Evolutionary conservation across 2,888 invertebrate species (phyloP), one percentile per base, ranked within the genome.

Genomic region (Orthonevra nobilis): DNA sequence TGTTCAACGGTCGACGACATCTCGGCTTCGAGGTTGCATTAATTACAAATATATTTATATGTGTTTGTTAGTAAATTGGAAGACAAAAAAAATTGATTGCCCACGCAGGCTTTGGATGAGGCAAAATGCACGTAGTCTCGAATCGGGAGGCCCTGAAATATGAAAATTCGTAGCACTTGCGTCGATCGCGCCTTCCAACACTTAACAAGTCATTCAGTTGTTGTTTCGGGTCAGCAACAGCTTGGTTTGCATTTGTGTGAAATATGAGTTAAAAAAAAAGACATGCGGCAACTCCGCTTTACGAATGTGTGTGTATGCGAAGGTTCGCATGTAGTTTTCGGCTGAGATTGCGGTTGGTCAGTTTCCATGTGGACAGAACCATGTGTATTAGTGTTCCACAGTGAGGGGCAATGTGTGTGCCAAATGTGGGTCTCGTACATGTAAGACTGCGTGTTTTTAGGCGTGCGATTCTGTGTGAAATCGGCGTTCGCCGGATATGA

Each of bases 321-420:
- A 2, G 12, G 6, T 10, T 14, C 19, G 20, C 20, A 2, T 75
- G 56, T 44, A n/a, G 42, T 52, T 32, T 10, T 7, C 19, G 17
- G n/a, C 10, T n/a, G 20, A 56, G n/a, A 54, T 79, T 79, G 73
- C 7, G 79, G 79, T 38, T 73, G 79, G 79, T 79, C 79, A 79
- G 79, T 73, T 54, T 9, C 19, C 12, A 44, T 19, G n/a, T n/a
- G n/a, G 28, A 19, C 15, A 32, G 10, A 9, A 14, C 23, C 14
- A 40, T 23, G 40, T 77, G 52, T 60, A 15, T 50, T 23, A 3
- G 30, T 34, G 14, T 9, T 9, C 1, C 23, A 77, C 77, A 77
- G 72, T 72, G 72, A 46, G 9, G 1, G 15, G 60, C 77, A 72
- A 60, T 60, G 54, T 19, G 15, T 14, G 23, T 32, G 10, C n/a